Conservation (phyloP, 2,888 invertebrate genomes). For the Lutraria lutraria region DNA sequence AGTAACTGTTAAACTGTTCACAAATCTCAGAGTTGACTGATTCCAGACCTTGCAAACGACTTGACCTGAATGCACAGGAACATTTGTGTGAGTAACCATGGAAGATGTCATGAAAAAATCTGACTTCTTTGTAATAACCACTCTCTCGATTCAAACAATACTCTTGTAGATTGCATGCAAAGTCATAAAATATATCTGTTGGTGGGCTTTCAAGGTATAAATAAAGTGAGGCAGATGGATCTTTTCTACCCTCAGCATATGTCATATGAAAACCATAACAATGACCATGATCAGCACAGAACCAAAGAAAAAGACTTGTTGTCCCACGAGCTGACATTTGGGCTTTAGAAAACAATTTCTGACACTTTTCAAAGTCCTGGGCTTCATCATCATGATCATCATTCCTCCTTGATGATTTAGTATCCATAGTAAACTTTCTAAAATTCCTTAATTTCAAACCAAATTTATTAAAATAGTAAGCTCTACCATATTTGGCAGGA, state of each 20-base stretch:
- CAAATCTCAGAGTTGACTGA: slow-evolving; percentile 58
- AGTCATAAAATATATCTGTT: too few species aligned
- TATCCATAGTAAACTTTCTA: slow-evolving; percentile 46
- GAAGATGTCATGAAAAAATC: slow-evolving; percentile 57
- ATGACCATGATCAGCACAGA: too few species aligned
- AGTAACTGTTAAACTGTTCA: slow-evolving; percentile 57
- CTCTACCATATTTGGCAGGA: slow-evolving; percentile 41
- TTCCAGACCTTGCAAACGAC: slow-evolving; percentile 48
- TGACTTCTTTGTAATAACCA: slow-evolving; percentile 46
- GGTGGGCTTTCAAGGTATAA: slow-evolving; percentile 40
- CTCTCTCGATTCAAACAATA: slow-evolving; percentile 50
- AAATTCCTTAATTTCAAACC: slow-evolving; percentile 32
- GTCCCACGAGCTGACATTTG: slow-evolving; percentile 43
- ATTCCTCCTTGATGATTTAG: slow-evolving; percentile 29
- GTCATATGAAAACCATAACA: slow-evolving; percentile 62
- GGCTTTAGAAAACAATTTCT: slow-evolving; percentile 38
- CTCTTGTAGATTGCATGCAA: slow-evolving; percentile 57
- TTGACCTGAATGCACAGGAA: slow-evolving; percentile 47
- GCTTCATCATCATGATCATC: slow-evolving; percentile 48
- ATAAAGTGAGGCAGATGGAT: slow-evolving; percentile 57
- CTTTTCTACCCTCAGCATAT: slow-evolving; percentile 49
- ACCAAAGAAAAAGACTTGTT: slow-evolving; percentile 42
- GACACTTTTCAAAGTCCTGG: slow-evolving; percentile 33
- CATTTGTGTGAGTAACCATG: slow-evolving; percentile 56
- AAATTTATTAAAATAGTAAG: slow-evolving; percentile 22